These are phyloP conservation scores for Oenanthe oenanthe DNA, from an alignment of 2,113 vertebrate genomes.

Conservation along the genomic window DNA sequence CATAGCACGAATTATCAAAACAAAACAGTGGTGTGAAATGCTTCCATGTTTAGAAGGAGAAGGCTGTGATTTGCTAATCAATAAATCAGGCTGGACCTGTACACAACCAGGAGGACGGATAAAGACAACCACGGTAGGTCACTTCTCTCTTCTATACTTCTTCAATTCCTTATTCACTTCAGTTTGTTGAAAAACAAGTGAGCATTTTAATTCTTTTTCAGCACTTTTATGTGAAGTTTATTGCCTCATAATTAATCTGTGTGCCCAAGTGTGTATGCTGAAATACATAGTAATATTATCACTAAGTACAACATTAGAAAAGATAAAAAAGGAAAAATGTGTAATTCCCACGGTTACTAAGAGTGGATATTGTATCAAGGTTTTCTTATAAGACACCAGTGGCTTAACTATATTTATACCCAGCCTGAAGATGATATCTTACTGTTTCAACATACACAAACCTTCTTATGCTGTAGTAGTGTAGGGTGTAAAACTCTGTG, in stretches of 20 bases:
- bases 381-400: not conserved
- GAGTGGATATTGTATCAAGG: not conserved
- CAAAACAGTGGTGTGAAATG: slow-evolving; percentile 99
- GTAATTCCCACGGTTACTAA: not conserved
- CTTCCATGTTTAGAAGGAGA: slow-evolving; percentile 97
- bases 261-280: not conserved
- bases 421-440: not conserved
- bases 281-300: not conserved
- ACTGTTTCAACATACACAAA: not conserved
- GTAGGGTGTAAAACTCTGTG: not conserved
- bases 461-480: not conserved
- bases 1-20: slow-evolving; percentile 91
- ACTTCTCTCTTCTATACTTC: not conserved
- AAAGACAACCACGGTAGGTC: slow-evolving; percentile 97
- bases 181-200: not conserved
- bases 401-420: not conserved
- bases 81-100: slow-evolving; percentile 99
- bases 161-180: not conserved
- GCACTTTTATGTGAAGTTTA: not conserved
- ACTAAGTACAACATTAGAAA: not conserved
- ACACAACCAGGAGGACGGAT: slow-evolving; percentile 96
- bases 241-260: not conserved
- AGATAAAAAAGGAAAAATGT: not conserved
- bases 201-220: not conserved
- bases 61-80: slow-evolving; percentile 95